A percentile compares a stretch with the other conserved stretches of the same genome.
These are phyloP conservation scores for Pseudopodoces humilis DNA, from an alignment of 2,113 vertebrate species.

Conservation along the genomic window DNA sequence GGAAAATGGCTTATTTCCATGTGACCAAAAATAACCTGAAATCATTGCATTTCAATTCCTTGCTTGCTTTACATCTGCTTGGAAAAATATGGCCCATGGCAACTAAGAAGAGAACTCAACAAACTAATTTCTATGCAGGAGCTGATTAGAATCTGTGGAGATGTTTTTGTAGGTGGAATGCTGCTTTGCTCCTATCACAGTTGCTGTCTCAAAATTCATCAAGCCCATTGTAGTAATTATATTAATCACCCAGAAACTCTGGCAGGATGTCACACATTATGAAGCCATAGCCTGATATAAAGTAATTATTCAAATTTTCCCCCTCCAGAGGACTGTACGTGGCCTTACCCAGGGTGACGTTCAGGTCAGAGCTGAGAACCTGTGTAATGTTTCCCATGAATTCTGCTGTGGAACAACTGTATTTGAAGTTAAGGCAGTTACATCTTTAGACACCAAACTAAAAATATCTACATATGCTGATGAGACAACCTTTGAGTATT, in stretches of 20 bases:
- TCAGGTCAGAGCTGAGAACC: neutral
- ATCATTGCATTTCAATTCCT: constrained; percentile 5
- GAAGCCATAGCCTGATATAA: neutral
- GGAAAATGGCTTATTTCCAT: neutral
- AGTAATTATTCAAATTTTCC: neutral
- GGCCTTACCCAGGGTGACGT: neutral
- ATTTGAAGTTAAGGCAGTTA: neutral
- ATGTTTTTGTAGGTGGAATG: neutral
- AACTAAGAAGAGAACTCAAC: constrained; percentile 1
- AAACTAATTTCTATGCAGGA: neutral
- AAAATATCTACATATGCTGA: neutral
- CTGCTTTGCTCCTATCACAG: neutral
- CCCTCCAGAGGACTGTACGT: neutral
- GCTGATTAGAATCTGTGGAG: neutral
- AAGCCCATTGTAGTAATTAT: neutral
- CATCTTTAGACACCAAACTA: neutral
- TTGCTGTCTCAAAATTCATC: constrained; percentile 9
- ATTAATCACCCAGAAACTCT: constrained; percentile 19
- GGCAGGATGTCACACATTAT: neutral
- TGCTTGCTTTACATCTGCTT: neutral
- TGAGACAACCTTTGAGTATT: neutral
- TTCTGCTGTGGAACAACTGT: neutral
- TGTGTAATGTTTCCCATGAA: neutral
- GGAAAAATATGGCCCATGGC: neutral
- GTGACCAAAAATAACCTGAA: neutral